Conservation (phyloP, 1,140 invertebrate species). For the Ephestia elutella region DNA sequence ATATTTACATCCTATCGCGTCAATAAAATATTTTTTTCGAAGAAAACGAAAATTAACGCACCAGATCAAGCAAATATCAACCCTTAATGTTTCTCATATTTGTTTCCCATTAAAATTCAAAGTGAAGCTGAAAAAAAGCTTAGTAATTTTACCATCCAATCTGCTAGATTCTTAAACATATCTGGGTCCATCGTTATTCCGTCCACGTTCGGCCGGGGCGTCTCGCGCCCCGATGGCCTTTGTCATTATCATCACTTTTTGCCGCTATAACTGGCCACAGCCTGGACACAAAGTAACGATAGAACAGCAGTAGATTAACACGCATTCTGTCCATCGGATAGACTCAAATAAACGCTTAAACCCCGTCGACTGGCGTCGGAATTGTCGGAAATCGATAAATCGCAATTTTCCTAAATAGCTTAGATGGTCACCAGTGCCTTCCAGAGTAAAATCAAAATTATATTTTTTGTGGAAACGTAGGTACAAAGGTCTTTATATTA, state of each 20-base stretch:
- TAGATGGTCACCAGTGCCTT: too few relatives aligned
- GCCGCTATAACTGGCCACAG: constrained; percentile 52
- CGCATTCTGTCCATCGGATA: neutral
- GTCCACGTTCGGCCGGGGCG: constrained; percentile 39
- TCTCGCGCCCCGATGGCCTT: constrained; percentile 56
- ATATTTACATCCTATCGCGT: too few relatives aligned
- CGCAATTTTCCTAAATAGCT: too few relatives aligned
- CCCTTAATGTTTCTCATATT: too few relatives aligned
- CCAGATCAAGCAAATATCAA: neutral
- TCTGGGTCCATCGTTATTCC: constrained; percentile 46
- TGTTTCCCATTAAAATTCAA: constrained; percentile 1
- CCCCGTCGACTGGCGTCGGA: too few relatives aligned
- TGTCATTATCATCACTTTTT: constrained; percentile 69
- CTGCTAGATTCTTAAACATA: constrained; percentile 29
- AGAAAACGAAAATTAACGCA: neutral
- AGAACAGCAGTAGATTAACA: neutral
- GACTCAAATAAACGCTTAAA: too few relatives aligned
- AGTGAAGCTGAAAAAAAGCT: neutral
- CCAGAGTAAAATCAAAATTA: too few relatives aligned
- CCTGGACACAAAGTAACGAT: constrained; percentile 18
- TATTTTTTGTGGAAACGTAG: too few relatives aligned
- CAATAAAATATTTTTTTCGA: too few relatives aligned
- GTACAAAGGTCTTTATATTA: too few relatives aligned
- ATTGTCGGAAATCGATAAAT: too few relatives aligned
- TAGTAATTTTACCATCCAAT: constrained; percentile 11